phyloP scores from a whole-genome alignment of 2,113 vertebrate species.

The Coreoperca whiteheadi region DNA sequence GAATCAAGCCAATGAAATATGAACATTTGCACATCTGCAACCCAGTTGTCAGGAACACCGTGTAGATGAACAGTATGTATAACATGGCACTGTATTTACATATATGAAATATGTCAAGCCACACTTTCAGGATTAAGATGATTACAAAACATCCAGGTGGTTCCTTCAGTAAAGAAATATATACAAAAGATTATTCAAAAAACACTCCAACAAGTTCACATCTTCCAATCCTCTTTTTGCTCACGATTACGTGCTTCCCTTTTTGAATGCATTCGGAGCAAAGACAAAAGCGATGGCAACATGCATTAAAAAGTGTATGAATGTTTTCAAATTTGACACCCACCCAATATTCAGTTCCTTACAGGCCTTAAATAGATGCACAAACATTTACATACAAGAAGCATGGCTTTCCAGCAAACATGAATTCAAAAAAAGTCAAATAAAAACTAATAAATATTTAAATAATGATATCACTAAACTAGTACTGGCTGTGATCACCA shows the following conservation, averaged over 20 bases:
- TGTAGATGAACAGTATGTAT: slow-evolving; percentile 70
- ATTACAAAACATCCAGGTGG: slow-evolving; percentile 30
- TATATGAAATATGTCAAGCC: slow-evolving; percentile 63
- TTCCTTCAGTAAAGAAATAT: slow-evolving; percentile 42
- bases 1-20: background rate
- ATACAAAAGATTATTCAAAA: slow-evolving; percentile 3
- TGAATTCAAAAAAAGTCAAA: slow-evolving; percentile 40
- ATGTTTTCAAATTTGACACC: slow-evolving; percentile 10
- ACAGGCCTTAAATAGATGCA: slow-evolving; percentile 55
- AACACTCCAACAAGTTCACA: slow-evolving; percentile 10
- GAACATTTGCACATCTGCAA: slow-evolving; percentile 50
- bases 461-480: slow-evolving; percentile 61
- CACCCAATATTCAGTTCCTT: background rate
- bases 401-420: slow-evolving; percentile 9
- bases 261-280: slow-evolving; percentile 51
- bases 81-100: slow-evolving; percentile 69
- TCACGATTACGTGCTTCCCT: slow-evolving; percentile 56
- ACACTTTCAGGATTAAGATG: slow-evolving; percentile 36
- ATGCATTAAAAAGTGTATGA: slow-evolving; percentile 40
- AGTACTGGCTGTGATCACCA: slow-evolving; percentile 1
- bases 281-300: slow-evolving; percentile 29
- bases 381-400: slow-evolving; percentile 59
- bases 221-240: background rate
- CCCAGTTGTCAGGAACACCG: slow-evolving; percentile 52
- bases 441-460: slow-evolving; percentile 79